Evolutionary conservation across 2,797 vertebrate genomes (phyloP).

Genomic region (Aotus griseimembra): DNA sequence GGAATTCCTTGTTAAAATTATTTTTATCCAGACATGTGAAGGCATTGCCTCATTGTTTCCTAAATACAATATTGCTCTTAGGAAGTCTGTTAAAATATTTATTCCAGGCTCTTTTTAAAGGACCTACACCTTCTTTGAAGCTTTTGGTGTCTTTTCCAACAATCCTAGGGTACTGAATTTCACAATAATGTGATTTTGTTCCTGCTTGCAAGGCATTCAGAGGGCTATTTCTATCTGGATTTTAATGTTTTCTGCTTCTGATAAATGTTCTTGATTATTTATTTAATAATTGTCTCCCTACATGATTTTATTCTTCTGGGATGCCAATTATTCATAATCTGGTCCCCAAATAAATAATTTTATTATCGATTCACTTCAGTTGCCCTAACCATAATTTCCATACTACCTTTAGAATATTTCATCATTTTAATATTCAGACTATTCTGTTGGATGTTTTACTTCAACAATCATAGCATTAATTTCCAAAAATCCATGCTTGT

Average conservation of each 20-base stretch:
- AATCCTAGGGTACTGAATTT: background rate
- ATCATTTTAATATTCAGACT: background rate
- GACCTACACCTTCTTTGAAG: too few species aligned
- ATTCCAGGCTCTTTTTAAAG: background rate
- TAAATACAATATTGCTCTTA: background rate
- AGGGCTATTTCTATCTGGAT: background rate
- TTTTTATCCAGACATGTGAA: background rate
- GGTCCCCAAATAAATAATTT: background rate
- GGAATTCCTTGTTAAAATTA: background rate
- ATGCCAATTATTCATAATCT: background rate
- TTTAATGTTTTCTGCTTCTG: background rate
- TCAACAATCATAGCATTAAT: background rate
- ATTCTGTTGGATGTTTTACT: background rate
- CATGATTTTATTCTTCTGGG: background rate
- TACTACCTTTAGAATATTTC: background rate
- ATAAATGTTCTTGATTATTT: background rate
- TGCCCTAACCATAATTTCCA: background rate
- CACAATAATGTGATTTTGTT: background rate
- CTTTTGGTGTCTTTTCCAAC: background rate
- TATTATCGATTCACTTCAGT: background rate
- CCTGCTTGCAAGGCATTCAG: background rate
- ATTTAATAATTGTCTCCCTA: background rate
- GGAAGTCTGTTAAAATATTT: background rate
- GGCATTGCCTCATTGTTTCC: background rate
- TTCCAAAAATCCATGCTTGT: background rate